phyloP scores from a whole-genome alignment of 64 coral and sea anemone species.

The Dendronephthya gigantea region DNA sequence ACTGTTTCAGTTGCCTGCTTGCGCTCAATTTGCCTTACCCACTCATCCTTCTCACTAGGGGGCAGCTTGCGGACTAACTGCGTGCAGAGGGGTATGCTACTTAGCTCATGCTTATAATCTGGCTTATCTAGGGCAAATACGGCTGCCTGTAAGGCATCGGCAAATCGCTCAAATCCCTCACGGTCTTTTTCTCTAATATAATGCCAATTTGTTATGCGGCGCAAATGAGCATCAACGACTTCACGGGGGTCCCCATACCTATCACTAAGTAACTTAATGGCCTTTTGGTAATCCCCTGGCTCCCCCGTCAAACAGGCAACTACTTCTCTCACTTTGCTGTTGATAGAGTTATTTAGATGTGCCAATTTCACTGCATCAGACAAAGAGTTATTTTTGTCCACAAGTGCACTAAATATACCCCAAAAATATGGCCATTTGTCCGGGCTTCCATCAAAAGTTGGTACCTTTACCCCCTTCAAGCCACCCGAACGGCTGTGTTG shows the following conservation, averaged over 20 bases:
- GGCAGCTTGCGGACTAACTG: constrained; percentile 27
- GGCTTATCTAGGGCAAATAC: constrained; percentile 31
- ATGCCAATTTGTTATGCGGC: not conserved
- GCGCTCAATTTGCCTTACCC: constrained; percentile 36
- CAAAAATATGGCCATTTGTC: constrained; percentile 41
- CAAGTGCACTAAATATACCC: constrained; percentile 35
- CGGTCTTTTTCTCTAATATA: constrained; percentile 17
- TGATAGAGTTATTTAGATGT: not conserved
- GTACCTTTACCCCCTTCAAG: constrained; percentile 23
- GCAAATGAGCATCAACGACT: constrained; percentile 21
- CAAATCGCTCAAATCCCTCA: constrained; percentile 24
- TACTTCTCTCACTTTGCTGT: not conserved
- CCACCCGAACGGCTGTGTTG: not conserved
- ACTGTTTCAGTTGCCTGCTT: not conserved
- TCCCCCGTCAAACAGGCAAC: constrained; percentile 29
- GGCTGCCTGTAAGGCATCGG: constrained; percentile 33
- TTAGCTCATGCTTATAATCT: constrained; percentile 16
- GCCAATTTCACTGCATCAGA: not conserved
- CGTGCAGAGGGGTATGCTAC: constrained; percentile 18
- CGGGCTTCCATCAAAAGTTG: constrained; percentile 14
- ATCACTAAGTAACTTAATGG: constrained; percentile 17
- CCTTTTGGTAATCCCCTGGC: constrained; percentile 24
- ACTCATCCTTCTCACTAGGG: constrained; percentile 24
- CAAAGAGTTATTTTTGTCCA: constrained; percentile 22
- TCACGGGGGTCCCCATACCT: constrained; percentile 28